These are phyloP conservation scores for Idaea aversata DNA, from an alignment of 2,888 invertebrate genomes.

Conservation along the genomic window DNA sequence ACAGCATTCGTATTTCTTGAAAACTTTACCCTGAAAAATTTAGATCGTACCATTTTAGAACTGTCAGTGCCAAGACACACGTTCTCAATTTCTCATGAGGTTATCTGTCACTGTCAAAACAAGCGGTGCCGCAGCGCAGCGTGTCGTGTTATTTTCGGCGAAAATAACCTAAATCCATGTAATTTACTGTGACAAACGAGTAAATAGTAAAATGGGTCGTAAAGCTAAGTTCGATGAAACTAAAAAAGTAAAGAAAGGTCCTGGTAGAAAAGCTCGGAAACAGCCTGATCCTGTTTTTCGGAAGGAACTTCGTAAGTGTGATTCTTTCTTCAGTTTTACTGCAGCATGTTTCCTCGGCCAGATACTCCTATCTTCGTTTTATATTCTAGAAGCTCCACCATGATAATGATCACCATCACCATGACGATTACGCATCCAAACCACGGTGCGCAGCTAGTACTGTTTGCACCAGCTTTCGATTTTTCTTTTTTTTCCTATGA, in stretches of 20 bases:
- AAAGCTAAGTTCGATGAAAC: slow-evolving; percentile 90
- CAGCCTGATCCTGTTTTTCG: slow-evolving; percentile 89
- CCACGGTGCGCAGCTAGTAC: too few species aligned
- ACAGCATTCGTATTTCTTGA: too few species aligned
- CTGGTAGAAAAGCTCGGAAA: slow-evolving; percentile 92
- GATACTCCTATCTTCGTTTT: neutral
- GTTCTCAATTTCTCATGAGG: neutral
- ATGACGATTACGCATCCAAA: too few species aligned
- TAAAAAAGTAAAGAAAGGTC: slow-evolving; percentile 87
- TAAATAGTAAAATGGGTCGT: slow-evolving; percentile 85
- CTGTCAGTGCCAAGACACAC: too few species aligned
- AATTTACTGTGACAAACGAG: neutral
- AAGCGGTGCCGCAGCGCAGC: neutral
- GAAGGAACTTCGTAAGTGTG: slow-evolving; percentile 72
- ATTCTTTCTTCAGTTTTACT: slow-evolving; percentile 6
- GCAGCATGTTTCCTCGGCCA: neutral
- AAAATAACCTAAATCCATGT: neutral
- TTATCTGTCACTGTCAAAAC: neutral
- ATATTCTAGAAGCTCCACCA: too few species aligned
- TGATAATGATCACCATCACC: too few species aligned
- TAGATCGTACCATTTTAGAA: too few species aligned
- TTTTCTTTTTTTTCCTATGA: too few species aligned
- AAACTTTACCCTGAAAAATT: too few species aligned
- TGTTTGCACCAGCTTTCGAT: too few species aligned
- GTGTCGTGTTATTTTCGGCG: neutral